These are phyloP conservation scores for Procapra przewalskii DNA, from an alignment of 2,113 vertebrate genomes.

Conservation along the genomic window DNA sequence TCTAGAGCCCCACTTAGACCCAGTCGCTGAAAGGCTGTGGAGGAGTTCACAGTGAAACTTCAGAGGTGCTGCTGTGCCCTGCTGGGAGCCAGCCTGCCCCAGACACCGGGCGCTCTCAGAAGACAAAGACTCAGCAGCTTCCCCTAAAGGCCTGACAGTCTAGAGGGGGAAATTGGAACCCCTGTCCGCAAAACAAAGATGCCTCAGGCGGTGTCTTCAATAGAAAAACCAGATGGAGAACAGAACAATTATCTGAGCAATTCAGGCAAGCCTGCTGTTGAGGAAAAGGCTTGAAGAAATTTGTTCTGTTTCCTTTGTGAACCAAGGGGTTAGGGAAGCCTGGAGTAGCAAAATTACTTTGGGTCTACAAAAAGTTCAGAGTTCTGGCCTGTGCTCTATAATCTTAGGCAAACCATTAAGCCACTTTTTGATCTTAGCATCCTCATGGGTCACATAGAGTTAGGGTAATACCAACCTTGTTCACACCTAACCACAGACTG, in stretches of 20 bases:
- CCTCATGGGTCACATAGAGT: neutral
- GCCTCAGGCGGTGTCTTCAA: conserved; percentile 50
- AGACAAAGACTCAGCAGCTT: conserved; percentile 42
- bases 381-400: neutral
- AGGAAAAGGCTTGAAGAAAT: conserved; percentile 50
- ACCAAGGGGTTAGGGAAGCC: neutral
- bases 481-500: neutral
- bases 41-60: neutral
- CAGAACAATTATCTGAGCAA: conserved; percentile 62
- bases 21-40: neutral
- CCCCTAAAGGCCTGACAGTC: conserved; percentile 26
- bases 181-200: conserved; percentile 24
- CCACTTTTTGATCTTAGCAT: neutral
- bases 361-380: neutral
- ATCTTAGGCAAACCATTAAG: neutral
- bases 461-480: neutral
- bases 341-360: neutral
- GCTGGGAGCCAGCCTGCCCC: neutral
- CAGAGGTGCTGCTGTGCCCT: neutral
- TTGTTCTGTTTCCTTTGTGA: conserved; percentile 33
- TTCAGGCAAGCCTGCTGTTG: conserved; percentile 66
- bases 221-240: conserved; percentile 67
- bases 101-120: neutral
- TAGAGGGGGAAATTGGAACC: conserved; percentile 20
- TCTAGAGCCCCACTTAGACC: neutral